Base-by-base conservation (phyloP, 2,888 invertebrate species). In the Trichopoda pennipes region DNA sequence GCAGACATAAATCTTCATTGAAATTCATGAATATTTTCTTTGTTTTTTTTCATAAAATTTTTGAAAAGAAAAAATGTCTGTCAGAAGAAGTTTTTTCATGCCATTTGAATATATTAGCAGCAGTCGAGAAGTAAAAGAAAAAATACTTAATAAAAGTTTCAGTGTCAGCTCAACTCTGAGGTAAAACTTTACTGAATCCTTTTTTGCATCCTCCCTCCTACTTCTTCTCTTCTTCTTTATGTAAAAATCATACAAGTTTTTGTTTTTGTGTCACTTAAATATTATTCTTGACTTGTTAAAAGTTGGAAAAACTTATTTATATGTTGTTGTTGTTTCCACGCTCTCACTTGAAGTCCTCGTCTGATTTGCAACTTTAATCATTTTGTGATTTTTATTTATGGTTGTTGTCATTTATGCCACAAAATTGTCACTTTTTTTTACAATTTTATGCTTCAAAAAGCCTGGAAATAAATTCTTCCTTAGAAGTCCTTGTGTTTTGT, bases 371-470 rank as follows among this genome's bases (percentile, higher is more conserved):
- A 61, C 55, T 77, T 61, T 47, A 77, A 77, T 75, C 75, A 68
- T 44, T 44, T 60, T 60, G 17, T 21, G 44, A 44, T 19, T 73
- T 61, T 51, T 19, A 35, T 12, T 47, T 12, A 17, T 23, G 58
- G 7, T 47, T 32, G 69, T 55, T 61, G 55, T 44, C 61, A 69
- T 61, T 68, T 53, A 8, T 69, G 63, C 17, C 77, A 49, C 44
- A 63, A 63, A 28, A 55, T 44, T 70, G 63, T 38, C 49, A 32
- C 38, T 58, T 58, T 56, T n/a, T 56, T 53, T 63, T 42, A 47
- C 38, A 77, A 77, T 77, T 70, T 77, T 56, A 70, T 77, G 77
- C 77, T 64, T 64, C 49, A 63, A 70, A 35, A 38, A 55, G 21
- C 23, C 16, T 56, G 10, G 35, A 56, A 38, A n/a, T 38, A 23